Conservation (phyloP, 2,797 vertebrate species). For the Onychomys leucogaster region DNA sequence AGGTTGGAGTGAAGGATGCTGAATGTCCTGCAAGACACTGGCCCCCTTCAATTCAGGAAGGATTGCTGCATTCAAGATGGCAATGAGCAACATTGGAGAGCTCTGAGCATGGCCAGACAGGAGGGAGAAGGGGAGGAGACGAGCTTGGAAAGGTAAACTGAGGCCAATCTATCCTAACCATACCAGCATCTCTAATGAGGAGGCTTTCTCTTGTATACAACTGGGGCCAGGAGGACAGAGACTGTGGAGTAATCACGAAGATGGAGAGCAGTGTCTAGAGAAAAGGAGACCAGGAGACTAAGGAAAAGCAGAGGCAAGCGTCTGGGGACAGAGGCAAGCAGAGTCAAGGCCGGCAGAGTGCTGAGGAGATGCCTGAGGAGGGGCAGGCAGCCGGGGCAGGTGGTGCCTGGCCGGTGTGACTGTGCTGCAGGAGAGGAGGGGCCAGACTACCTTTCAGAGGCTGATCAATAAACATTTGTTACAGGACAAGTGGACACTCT, state of each 20-base stretch:
- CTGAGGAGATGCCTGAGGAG: rapidly evolving
- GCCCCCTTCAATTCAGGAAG: background rate
- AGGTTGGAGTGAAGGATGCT: background rate
- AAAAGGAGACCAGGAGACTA: background rate
- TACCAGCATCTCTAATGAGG: background rate
- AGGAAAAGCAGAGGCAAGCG: background rate
- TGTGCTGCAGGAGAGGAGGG: background rate
- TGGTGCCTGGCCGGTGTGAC: no score
- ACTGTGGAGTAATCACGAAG: background rate
- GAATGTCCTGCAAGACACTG: background rate
- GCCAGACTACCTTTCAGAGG: background rate
- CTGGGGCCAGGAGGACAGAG: background rate
- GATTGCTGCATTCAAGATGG: background rate
- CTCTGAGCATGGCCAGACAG: background rate
- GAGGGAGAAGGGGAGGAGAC: background rate
- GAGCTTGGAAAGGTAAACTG: background rate
- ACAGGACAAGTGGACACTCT: background rate
- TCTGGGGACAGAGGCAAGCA: background rate
- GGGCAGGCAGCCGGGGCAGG: rapidly evolving
- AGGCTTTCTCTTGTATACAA: background rate
- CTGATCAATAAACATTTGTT: background rate
- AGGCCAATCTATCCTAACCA: background rate
- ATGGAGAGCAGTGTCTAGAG: background rate
- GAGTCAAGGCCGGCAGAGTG: background rate
- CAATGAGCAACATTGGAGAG: background rate